Evolutionary conservation across 2,113 vertebrate species (phyloP).

Genomic region (Peromyscus leucopus): DNA sequence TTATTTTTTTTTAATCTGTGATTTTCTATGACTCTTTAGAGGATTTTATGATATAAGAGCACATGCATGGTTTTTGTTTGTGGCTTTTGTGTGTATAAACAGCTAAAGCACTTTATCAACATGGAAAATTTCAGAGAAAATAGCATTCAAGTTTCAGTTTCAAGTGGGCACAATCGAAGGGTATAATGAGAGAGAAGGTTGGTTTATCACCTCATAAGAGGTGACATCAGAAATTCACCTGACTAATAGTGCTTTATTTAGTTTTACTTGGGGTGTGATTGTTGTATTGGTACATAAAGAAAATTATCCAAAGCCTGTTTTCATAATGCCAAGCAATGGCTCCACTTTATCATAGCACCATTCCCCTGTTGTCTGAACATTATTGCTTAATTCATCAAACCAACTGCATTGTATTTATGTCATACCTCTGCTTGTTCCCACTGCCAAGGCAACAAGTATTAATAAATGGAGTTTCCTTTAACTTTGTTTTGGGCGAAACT

Average conservation of each 20-base stretch:
- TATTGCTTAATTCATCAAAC: constrained; percentile 62
- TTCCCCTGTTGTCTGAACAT: constrained; percentile 12
- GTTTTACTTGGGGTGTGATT: constrained; percentile 41
- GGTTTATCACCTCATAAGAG: constrained; percentile 18
- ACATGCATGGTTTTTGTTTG: neutral
- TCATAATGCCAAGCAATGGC: constrained; percentile 49
- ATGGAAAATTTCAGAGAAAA: constrained; percentile 1
- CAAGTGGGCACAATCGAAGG: neutral
- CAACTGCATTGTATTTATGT: neutral
- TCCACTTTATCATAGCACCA: constrained; percentile 11
- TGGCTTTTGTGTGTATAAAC: neutral
- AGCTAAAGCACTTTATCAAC: neutral
- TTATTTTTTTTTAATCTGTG: neutral
- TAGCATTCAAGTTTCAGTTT: neutral
- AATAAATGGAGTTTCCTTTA: neutral
- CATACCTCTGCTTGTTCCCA: neutral
- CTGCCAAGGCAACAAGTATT: neutral
- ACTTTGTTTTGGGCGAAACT: neutral
- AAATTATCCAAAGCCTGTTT: constrained; percentile 59
- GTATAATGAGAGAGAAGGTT: neutral
- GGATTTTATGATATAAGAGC: neutral
- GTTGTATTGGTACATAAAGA: neutral
- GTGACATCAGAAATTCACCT: neutral
- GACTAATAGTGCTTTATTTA: constrained; percentile 17
- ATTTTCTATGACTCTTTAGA: neutral